Base-by-base conservation (phyloP, 2,113 vertebrate genomes). In the Tiliqua scincoides region DNA sequence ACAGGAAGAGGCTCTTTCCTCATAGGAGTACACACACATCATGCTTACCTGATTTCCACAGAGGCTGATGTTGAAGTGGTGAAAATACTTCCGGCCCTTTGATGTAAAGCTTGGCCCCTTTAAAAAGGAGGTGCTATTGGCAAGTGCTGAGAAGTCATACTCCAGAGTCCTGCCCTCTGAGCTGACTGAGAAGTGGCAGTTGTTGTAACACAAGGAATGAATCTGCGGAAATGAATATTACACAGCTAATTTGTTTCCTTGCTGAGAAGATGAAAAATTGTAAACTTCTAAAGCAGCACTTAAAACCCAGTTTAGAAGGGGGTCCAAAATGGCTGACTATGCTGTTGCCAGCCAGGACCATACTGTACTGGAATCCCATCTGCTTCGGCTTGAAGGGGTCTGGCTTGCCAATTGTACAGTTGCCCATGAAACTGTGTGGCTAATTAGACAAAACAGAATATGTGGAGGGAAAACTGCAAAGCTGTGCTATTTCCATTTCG, bases 11-110 rank as follows among this genome's bases (percentile, higher is more conserved):
- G 11, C n/a, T 12, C 27, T 32, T 11, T 4, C 30, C 67, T 68
- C 54, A 74, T 43, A 43, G 12, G 40, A 43, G 43, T 43, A 17
- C 12, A 48, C 43, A 48, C 54, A 37, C 37, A 68, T n/a, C 2
- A 0, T 23, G 68, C 94, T 96, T 95, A 99, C 99, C 97, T 98
- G 95, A 83, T 96, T 95, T 68, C 98, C 98, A 62, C 99, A 99
- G 86, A 98, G 97, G 82, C 93, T 96, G 76, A 99, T 54, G 87
- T 91, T 98, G 93, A 99, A 99, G 85, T 93, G 96, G 61, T 98
- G 97, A 91, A 97, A 97, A 89, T 98, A 99, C 83, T 95, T 96
- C 88, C 98, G 95, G 70, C 99, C 99, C 94, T 97, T 99, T 87
- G 91, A 96, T 83, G 98, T 99, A 96, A 99, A 99, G 85, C 97